These are phyloP conservation scores for Iguana delicatissima DNA, from an alignment of 2,797 vertebrate species.

Conservation along the genomic window DNA sequence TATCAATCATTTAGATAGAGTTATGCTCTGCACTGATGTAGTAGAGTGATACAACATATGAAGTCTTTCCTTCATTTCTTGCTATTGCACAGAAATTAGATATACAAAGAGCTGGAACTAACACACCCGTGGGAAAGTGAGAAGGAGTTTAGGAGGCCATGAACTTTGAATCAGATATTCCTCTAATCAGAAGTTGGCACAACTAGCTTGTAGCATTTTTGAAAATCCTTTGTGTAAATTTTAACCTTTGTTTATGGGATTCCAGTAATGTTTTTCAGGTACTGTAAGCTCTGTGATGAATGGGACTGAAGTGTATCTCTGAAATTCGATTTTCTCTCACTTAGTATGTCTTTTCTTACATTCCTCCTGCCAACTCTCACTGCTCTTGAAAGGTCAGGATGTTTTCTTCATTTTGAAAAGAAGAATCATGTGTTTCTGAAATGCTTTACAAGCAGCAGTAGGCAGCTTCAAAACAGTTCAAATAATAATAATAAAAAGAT, in stretches of 20 bases:
- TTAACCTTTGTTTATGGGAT: not conserved
- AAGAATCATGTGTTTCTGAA: not conserved
- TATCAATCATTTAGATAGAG: conserved; percentile 30
- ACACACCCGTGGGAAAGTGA: not conserved
- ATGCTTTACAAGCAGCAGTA: not conserved
- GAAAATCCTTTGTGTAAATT: not conserved
- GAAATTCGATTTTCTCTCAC: not conserved
- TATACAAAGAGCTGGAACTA: conserved; percentile 29
- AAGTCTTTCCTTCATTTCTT: not conserved
- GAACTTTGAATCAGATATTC: not conserved
- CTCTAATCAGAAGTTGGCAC: not conserved
- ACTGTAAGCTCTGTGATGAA: not conserved
- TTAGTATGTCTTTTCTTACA: not conserved
- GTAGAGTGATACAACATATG: conserved; percentile 15
- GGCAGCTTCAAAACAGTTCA: not conserved
- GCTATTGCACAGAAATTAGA: not conserved
- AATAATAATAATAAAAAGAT: not conserved
- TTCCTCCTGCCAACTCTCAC: not conserved
- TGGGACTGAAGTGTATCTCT: not conserved
- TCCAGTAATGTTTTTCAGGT: not conserved
- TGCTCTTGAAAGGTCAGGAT: not conserved
- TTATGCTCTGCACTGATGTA: not conserved
- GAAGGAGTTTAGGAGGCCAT: not conserved
- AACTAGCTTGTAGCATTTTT: not conserved
- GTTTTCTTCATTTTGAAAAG: not conserved